A percentile compares a stretch with the other conserved stretches of the same genome.
Conservation (phyloP, 2,888 invertebrate genomes). For the Leptura quadrifasciata region DNA sequence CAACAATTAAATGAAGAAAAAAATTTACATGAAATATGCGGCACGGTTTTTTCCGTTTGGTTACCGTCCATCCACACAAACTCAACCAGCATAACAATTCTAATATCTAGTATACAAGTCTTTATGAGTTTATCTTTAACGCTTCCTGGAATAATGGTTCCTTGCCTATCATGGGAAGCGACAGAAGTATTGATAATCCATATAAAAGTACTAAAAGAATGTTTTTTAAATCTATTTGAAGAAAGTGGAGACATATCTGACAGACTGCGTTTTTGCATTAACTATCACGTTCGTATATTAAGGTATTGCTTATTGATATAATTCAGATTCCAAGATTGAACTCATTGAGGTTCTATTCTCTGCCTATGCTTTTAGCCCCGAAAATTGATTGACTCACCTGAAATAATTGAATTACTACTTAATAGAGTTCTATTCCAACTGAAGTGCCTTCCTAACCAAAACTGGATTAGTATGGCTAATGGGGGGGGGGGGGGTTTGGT, state of each 20-base stretch:
- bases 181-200: constrained; percentile 10
- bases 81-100: neutral
- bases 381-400: too few relatives aligned
- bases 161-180: neutral
- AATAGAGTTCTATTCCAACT: too few relatives aligned
- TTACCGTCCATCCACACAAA: neutral
- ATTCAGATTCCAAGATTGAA: too few relatives aligned
- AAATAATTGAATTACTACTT: too few relatives aligned
- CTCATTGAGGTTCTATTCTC: too few relatives aligned
- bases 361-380: too few relatives aligned
- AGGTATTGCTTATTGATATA: neutral
- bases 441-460: too few relatives aligned
- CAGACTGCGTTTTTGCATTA: neutral
- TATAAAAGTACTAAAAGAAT: neutral
- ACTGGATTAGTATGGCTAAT: too few relatives aligned
- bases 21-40: neutral
- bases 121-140: neutral
- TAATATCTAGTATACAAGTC: neutral
- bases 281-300: neutral
- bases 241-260: neutral
- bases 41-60: neutral
- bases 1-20: neutral
- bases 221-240: neutral
- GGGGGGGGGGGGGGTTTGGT: too few relatives aligned
- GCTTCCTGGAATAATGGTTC: too few relatives aligned